Percentiles rank a stretch among this genome's conserved stretches.
Evolutionary conservation across 2,888 invertebrate species (phyloP).

Genomic region (Meteorus colon): DNA sequence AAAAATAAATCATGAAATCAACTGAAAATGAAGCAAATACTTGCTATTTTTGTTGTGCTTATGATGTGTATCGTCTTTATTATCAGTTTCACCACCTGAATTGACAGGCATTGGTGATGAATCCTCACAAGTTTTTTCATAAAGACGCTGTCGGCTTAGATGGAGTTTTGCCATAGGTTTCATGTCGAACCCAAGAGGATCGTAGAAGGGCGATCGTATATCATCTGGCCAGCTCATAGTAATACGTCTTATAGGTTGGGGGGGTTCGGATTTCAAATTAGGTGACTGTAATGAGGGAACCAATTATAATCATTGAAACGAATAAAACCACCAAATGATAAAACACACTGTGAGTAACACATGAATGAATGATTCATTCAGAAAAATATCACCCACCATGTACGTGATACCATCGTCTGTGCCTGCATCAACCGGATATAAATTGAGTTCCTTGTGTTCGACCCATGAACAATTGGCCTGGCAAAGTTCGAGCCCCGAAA

Average conservation of each 20-base stretch:
- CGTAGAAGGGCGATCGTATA: slow-evolving; percentile 93
- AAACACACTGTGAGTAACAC: slow-evolving; percentile 30
- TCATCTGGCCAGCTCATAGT: slow-evolving; percentile 94
- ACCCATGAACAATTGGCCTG: slow-evolving; percentile 92
- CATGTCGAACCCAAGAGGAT: slow-evolving; percentile 80
- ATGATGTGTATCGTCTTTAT: slow-evolving; percentile 80
- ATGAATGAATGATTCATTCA: slow-evolving; percentile 1
- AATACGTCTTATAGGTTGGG: slow-evolving; percentile 90
- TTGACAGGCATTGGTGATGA: slow-evolving; percentile 74
- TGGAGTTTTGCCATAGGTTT: slow-evolving; percentile 89
- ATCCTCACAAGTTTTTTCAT: slow-evolving; percentile 84
- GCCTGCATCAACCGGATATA: slow-evolving; percentile 97
- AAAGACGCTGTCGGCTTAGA: slow-evolving; percentile 83
- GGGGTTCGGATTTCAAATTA: slow-evolving; percentile 84
- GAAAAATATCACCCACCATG: slow-evolving; percentile 77
- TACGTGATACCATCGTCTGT: slow-evolving; percentile 95
- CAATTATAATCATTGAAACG: not conserved
- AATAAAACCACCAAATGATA: not conserved
- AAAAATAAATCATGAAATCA: slow-evolving; percentile 30
- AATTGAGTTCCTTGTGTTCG: slow-evolving; percentile 86
- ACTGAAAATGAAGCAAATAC: slow-evolving; percentile 28
- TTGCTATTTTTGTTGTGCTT: slow-evolving; percentile 73
- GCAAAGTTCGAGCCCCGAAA: slow-evolving; percentile 91
- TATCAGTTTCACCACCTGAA: slow-evolving; percentile 74
- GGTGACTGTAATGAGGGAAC: slow-evolving; percentile 78